Percentiles rank a stretch among this genome's conserved stretches.
These are phyloP conservation scores for Drosophila phalerata DNA, from an alignment of 2,888 invertebrate genomes.

Conservation along the genomic window DNA sequence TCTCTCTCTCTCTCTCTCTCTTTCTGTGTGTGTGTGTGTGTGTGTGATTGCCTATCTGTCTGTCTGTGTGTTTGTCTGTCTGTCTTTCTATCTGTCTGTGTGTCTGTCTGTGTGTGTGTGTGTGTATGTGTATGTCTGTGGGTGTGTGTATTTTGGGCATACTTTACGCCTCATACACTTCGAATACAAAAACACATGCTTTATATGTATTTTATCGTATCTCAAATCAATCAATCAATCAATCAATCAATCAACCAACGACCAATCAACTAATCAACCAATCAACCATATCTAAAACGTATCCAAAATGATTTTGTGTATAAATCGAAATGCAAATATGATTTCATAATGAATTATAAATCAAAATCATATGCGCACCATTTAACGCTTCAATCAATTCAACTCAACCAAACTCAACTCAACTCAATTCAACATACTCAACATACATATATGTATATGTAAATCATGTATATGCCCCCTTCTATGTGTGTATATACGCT, in stretches of 20 bases:
- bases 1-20: no score
- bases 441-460: constrained; percentile 32
- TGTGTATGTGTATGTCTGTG: constrained; percentile 29
- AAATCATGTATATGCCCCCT: constrained; percentile 52
- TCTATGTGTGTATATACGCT: constrained; percentile 60
- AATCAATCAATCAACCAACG: constrained; percentile 41
- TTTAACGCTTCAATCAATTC: constrained; percentile 55
- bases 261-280: constrained; percentile 46
- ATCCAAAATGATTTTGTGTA: constrained; percentile 57
- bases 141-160: constrained; percentile 62
- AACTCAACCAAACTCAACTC: constrained; percentile 7
- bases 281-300: constrained; percentile 48
- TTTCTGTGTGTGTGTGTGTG: constrained; percentile 16
- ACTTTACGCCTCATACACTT: constrained; percentile 42
- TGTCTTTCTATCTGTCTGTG: neutral
- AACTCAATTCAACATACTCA: constrained; percentile 21
- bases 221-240: constrained; percentile 49
- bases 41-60: constrained; percentile 3
- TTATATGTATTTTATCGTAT: constrained; percentile 43
- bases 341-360: constrained; percentile 55
- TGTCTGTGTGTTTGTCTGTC: constrained; percentile 9
- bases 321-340: constrained; percentile 54
- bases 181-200: constrained; percentile 35
- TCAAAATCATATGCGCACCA: constrained; percentile 61
- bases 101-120: constrained; percentile 9